Base-by-base conservation (phyloP, 2,113 vertebrate species). In the Scophthalmus maximus region DNA sequence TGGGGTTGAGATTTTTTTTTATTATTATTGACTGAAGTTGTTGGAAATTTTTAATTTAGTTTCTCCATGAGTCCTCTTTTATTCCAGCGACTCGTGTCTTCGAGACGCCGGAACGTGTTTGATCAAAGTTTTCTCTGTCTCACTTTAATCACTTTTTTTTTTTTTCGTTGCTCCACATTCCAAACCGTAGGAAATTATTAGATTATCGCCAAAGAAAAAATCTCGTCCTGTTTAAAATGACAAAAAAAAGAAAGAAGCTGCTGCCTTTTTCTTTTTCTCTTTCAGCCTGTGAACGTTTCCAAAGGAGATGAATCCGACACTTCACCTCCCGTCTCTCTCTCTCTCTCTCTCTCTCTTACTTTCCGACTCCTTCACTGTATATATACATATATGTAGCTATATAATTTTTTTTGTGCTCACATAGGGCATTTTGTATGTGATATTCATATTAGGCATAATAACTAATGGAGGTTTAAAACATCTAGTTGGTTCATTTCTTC, bases 361-460 rank as follows among this genome's bases (percentile, higher is more conserved):
- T 71, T 55, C 22, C 44, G 27, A 55, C 56, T 88, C 74, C 62
- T 72, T 78, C n/a, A 52, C 82, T 91, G 88, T 92, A 89, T 85
- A 92, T 90, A 92, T 90, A 91, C 90, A 86, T 88, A 76, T 85
- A 88, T 87, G 90, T 91, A 90, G 84, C 89, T 85, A 68, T 86
- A 90, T 84, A 65, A 83, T 86, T 89, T 87, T 84, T 86, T 89
- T 87, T 84, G 87, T 79, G 86, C 89, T 87, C 85, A 78, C 68
- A 70, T 79, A 66, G 87, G 81, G 76, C 82, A 83, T 85, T 90
- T 83, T 91, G 86, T 92, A 92, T 89, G 89, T 88, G 87, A 91
- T 91, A 82, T 88, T 89, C 88, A 91, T 86, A 78, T 70, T 83
- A 85, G 88, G 62, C 82, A 73, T 85, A 68, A 78, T 30, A n/a